These are phyloP conservation scores for Dendroctonus valens DNA, from an alignment of 1,140 invertebrate genomes.

Conservation along the genomic window DNA sequence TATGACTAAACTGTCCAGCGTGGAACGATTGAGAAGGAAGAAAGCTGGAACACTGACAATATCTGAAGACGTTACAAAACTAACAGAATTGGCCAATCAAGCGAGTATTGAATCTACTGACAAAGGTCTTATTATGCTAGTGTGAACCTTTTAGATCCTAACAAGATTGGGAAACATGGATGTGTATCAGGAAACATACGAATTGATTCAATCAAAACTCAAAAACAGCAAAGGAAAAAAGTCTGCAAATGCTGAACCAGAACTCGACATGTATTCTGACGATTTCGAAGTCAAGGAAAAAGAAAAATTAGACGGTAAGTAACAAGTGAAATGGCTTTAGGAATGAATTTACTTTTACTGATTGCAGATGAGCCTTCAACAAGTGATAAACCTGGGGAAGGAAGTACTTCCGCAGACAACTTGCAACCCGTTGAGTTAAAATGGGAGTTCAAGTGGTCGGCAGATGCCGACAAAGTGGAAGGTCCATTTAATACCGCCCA, in stretches of 20 bases:
- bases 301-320: conserved; percentile 51
- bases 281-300: conserved; percentile 82
- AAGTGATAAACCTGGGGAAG: conserved; percentile 2
- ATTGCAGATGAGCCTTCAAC: conserved; percentile 35
- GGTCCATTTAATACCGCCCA: conserved; percentile 82
- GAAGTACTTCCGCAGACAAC: background rate
- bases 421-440: conserved; percentile 56
- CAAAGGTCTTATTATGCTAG: too few relatives aligned
- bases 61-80: conserved; percentile 69
- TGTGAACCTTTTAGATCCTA: conserved; percentile 56
- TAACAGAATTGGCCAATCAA: conserved; percentile 88
- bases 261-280: conserved; percentile 93
- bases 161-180: conserved; percentile 89
- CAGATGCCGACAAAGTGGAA: conserved; percentile 74
- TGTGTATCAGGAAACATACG: conserved; percentile 91
- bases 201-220: conserved; percentile 62
- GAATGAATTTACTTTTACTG: background rate
- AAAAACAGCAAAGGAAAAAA: conserved; percentile 47
- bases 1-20: conserved; percentile 67
- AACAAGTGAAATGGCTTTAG: conserved; percentile 27
- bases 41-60: conserved; percentile 68
- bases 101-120: conserved; percentile 44
- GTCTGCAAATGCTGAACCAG: conserved; percentile 54
- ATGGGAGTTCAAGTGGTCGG: conserved; percentile 92
- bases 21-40: conserved; percentile 73